phyloP scores from a whole-genome alignment of 2,113 vertebrate genomes.

The Chionomys nivalis region DNA sequence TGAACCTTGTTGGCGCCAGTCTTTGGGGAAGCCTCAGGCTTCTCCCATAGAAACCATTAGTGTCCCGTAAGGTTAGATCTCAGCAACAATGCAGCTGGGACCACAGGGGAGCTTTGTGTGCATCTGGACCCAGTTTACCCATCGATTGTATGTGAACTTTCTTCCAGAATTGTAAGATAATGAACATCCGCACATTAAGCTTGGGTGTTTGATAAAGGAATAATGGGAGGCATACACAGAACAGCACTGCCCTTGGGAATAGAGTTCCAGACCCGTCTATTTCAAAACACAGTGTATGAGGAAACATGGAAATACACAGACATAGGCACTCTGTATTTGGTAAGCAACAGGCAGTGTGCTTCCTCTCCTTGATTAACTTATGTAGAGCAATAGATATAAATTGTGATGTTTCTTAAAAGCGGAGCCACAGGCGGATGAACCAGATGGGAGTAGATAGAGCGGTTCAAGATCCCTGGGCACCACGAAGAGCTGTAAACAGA shows the following conservation, averaged over 20 bases:
- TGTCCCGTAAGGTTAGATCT: background rate
- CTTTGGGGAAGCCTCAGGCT: background rate
- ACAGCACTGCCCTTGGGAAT: background rate
- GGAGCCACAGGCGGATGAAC: background rate
- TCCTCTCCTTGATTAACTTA: background rate
- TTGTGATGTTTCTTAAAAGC: background rate
- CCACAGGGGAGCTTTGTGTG: background rate
- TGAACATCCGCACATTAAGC: background rate
- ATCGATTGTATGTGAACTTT: background rate
- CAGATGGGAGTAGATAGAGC: background rate
- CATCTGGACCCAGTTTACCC: background rate
- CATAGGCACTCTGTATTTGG: background rate
- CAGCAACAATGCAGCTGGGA: background rate
- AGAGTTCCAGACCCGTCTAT: background rate
- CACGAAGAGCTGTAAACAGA: background rate
- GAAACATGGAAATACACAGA: background rate
- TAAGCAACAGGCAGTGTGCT: background rate
- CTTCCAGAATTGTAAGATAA: background rate
- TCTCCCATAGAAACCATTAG: background rate
- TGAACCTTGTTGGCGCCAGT: background rate
- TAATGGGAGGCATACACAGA: background rate
- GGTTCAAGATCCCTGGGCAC: background rate
- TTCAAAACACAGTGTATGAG: background rate
- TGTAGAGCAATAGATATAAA: background rate
- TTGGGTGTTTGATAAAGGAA: background rate